These are phyloP conservation scores for Pocillopora meandrina DNA, from an alignment of 92 coral and sea anemone species.

Conservation along the genomic window DNA sequence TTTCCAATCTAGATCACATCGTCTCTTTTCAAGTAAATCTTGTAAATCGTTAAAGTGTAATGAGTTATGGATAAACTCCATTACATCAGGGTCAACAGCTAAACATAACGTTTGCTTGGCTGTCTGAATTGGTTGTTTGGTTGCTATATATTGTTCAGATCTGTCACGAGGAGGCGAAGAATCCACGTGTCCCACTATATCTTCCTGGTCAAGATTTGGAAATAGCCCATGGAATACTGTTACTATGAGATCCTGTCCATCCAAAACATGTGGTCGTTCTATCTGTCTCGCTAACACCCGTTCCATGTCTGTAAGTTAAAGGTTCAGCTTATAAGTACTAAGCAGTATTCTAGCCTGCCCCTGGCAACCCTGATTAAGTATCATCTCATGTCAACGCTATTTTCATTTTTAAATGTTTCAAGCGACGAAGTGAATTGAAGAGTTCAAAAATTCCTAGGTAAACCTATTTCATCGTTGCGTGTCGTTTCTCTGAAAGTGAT, in stretches of 20 bases:
- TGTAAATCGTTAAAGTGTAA: neutral
- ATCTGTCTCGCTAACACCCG: neutral
- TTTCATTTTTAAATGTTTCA: too few species aligned
- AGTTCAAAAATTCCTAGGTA: too few species aligned
- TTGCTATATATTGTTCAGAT: neutral
- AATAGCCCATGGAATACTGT: neutral
- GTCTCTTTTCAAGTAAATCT: neutral
- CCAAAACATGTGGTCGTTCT: neutral
- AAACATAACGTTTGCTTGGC: neutral
- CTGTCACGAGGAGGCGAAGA: neutral
- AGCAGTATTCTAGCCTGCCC: neutral
- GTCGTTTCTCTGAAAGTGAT: too few species aligned
- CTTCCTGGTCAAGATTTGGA: neutral
- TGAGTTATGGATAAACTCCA: neutral
- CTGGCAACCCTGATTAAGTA: neutral
- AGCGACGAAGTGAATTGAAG: too few species aligned
- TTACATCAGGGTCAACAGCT: neutral
- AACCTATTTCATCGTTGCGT: too few species aligned
- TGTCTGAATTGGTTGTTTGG: neutral
- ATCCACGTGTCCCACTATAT: neutral
- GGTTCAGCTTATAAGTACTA: neutral
- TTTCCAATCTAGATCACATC: neutral
- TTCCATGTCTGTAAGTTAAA: neutral
- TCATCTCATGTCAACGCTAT: neutral
- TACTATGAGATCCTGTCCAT: neutral